A percentile compares a stretch with the other conserved stretches of the same genome.
Conservation (phyloP, 2,888 invertebrate species). For the Dendrolimus houi region DNA sequence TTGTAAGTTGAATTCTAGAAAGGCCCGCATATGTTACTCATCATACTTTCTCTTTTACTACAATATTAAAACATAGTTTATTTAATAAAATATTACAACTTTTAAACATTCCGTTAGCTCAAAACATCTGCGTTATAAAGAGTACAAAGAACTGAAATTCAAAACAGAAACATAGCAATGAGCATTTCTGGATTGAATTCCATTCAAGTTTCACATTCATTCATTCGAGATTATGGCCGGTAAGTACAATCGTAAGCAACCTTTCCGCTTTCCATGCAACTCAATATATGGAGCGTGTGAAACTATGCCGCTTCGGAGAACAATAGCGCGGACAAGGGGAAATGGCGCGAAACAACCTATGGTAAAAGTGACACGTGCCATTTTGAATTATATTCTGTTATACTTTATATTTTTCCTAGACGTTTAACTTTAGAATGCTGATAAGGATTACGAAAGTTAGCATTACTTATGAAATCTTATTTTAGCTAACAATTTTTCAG, state of each 20-base stretch:
- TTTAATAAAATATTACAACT: no score
- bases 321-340: constrained; percentile 28
- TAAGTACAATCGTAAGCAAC: constrained; percentile 9
- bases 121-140: no score
- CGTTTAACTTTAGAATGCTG: no score
- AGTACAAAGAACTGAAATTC: neutral
- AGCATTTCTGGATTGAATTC: neutral
- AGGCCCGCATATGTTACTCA: constrained; percentile 4
- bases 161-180: neutral
- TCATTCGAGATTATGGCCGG: neutral
- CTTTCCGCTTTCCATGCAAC: constrained; percentile 32
- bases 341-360: constrained; percentile 8
- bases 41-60: constrained; percentile 12
- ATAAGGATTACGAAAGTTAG: no score
- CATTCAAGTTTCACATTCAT: constrained; percentile 10
- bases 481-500: no score
- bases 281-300: constrained; percentile 45
- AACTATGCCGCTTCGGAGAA: constrained; percentile 29
- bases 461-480: no score
- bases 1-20: neutral
- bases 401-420: no score
- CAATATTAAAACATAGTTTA: no score
- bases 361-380: neutral
- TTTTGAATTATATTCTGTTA: neutral
- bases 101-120: no score